Conservation (phyloP, 1,140 invertebrate genomes). For the Drosophila bocqueti region DNA sequence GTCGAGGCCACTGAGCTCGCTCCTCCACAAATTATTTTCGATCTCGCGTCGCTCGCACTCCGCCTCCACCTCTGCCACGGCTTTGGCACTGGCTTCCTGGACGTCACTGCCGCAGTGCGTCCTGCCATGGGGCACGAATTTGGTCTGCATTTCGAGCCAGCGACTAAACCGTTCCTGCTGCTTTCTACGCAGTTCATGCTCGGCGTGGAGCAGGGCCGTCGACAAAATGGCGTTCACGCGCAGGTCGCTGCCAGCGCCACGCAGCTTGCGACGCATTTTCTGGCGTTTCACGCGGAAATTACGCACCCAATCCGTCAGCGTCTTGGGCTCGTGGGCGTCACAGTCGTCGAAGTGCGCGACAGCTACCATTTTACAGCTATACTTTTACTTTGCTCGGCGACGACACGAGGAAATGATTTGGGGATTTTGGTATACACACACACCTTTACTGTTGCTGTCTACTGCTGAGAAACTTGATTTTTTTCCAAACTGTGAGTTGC, state of each 20-base stretch:
- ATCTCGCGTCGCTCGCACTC: slow-evolving; percentile 64
- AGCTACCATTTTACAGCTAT: slow-evolving; percentile 63
- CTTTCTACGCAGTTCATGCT: slow-evolving; percentile 80
- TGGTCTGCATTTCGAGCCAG: slow-evolving; percentile 79
- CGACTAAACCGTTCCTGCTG: slow-evolving; percentile 80
- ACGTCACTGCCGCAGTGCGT: slow-evolving; percentile 65
- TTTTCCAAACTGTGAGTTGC: slow-evolving; percentile 28
- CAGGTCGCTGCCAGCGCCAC: slow-evolving; percentile 68
- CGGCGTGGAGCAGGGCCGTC: slow-evolving; percentile 73
- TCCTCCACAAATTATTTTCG: slow-evolving; percentile 78
- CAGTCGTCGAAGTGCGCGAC: slow-evolving; percentile 63
- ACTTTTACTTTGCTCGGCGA: slow-evolving; percentile 29
- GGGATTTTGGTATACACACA: slow-evolving; percentile 55
- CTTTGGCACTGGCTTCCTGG: slow-evolving; percentile 21
- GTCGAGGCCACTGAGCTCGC: slow-evolving; percentile 82
- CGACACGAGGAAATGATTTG: slow-evolving; percentile 31
- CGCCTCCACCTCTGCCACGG: slow-evolving; percentile 41
- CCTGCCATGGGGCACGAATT: slow-evolving; percentile 66
- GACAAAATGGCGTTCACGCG: slow-evolving; percentile 83
- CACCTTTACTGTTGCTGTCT: slow-evolving; percentile 60
- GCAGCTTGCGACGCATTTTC: slow-evolving; percentile 83
- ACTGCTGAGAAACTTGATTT: too few relatives aligned
- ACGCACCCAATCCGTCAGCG: slow-evolving; percentile 79
- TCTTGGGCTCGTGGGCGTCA: slow-evolving; percentile 64
- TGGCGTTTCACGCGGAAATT: slow-evolving; percentile 82